phyloP scores from a whole-genome alignment of 2,113 vertebrate genomes.

The Falcunculus frontatus region DNA sequence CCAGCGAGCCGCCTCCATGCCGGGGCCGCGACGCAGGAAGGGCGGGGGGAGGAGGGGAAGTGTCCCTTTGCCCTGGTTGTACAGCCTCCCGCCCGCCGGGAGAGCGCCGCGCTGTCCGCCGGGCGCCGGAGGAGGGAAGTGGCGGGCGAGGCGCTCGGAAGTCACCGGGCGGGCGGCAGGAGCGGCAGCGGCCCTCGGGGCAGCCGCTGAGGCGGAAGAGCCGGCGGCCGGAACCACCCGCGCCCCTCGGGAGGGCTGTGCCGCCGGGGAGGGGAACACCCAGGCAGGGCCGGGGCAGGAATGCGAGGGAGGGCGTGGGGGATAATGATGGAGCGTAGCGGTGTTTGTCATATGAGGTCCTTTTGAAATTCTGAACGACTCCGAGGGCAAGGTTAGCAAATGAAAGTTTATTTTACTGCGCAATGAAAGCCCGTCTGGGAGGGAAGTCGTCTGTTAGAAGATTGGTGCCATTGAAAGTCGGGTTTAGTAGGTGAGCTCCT shows the following conservation, averaged over 20 bases:
- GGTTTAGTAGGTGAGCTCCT: neutral
- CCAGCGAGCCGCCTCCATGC: neutral
- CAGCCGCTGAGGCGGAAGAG: neutral
- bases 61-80: neutral
- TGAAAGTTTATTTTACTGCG: neutral
- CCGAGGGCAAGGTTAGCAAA: neutral
- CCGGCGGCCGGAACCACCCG: neutral
- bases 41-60: neutral
- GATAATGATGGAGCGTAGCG: neutral
- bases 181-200: neutral
- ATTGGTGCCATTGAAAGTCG: neutral
- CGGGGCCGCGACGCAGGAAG: neutral
- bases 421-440: neutral
- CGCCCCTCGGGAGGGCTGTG: neutral
- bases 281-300: neutral
- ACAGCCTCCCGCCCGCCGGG: neutral
- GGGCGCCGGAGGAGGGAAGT: neutral
- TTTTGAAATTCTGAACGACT: neutral
- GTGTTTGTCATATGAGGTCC: neutral
- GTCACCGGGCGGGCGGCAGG: neutral
- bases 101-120: neutral
- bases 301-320: neutral
- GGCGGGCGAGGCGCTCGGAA: neutral
- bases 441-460: neutral
- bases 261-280: neutral